phyloP scores from a whole-genome alignment of 2,113 vertebrate genomes.

The Plecturocebus donacophilus region DNA sequence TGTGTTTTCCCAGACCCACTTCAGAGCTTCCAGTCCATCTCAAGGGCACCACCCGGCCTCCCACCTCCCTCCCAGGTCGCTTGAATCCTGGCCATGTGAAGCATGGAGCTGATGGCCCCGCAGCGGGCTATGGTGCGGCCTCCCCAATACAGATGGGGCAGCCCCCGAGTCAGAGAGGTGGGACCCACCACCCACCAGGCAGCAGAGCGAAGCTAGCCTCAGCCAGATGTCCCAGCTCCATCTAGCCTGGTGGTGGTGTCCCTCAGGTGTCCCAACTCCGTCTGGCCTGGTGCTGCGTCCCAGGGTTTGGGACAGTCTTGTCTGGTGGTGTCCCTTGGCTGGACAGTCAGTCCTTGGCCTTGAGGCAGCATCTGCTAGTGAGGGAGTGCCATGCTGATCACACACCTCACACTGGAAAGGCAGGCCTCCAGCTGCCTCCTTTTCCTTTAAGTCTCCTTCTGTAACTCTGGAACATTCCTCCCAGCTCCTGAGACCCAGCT shows the following conservation, averaged over 20 bases:
- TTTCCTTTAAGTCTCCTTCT: background rate
- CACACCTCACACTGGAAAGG: background rate
- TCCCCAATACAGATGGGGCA: background rate
- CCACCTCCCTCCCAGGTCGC: background rate
- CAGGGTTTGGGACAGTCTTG: no score
- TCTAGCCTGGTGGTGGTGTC: background rate
- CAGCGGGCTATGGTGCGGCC: background rate
- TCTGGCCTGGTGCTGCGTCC: background rate
- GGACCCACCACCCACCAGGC: no score
- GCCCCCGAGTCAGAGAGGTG: background rate
- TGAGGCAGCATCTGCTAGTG: background rate
- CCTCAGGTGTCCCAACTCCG: background rate
- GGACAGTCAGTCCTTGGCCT: background rate
- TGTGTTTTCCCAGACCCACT: background rate
- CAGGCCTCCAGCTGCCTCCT: background rate
- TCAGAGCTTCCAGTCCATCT: background rate
- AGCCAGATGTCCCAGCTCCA: background rate
- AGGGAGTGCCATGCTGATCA: background rate
- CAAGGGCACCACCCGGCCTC: background rate
- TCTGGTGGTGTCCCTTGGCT: background rate
- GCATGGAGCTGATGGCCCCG: rapidly evolving
- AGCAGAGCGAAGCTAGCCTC: background rate
- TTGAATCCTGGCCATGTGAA: background rate
- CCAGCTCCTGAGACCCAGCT: background rate
- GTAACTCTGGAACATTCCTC: background rate